Base-by-base conservation (phyloP, 2,113 vertebrate genomes). In the Vulpes ferrilata region DNA sequence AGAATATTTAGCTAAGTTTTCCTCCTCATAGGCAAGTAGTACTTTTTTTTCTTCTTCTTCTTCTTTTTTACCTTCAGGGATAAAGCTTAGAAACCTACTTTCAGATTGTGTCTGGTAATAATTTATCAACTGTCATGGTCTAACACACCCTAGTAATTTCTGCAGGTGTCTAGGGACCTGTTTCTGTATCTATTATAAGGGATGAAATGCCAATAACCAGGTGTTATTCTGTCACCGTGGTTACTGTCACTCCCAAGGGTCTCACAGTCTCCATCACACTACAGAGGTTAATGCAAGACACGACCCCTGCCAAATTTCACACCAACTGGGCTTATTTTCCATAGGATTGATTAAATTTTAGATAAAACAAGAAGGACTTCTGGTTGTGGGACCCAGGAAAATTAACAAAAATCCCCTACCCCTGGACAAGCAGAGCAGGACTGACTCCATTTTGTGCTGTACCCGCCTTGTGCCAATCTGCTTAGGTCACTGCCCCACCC, bases 111-210 rank as follows among this genome's bases (percentile, higher is more conserved):
- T 69, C 92, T 96, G 53, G 38, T 69, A 96, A 96, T 96, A 97
- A 97, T 97, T 97, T 96, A 97, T 96, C 89, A 96, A 87, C 60
- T 96, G 95, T 89, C 95, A 96, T 78, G 83, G 88, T 97, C 85
- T 95, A 60, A 96, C 83, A 97, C 96, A 95, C 86, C 86, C 67
- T 92, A 80, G 89, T 84, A 92, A 98, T 97, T 97, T 90, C 92
- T 95, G 17, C 64, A 88, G 43, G 90, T 92, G 30, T 95, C 94
- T 76, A 23, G 96, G 74, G 95, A 79, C 84, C 74, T 92, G 90
- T 93, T 81, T 85, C 83, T 83, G 60, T 87, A 82, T 82, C 80
- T 96, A 84, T 96, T 96, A 84, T 59, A 60, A 64, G 65, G 69
- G 71, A 93, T 84, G 59, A 87, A 97, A 96, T 96, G 96, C 43